These are phyloP conservation scores for Orientallactaga sibirica DNA, from an alignment of 2,797 vertebrate genomes.

Conservation along the genomic window DNA sequence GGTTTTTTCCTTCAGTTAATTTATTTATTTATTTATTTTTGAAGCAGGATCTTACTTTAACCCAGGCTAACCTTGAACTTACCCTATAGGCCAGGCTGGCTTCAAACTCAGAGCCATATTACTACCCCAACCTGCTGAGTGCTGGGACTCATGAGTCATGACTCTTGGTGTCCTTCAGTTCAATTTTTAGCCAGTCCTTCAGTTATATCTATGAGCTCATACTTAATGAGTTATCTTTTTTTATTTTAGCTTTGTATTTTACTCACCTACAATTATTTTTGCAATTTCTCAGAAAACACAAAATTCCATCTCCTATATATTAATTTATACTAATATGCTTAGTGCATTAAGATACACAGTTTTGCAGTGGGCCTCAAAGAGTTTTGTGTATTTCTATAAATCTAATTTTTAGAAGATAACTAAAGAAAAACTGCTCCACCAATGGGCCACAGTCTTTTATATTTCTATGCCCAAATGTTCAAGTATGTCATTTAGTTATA, in stretches of 20 bases:
- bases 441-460: not conserved
- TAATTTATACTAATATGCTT: not conserved
- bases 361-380: slow-evolving; percentile 10
- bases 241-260: slow-evolving; percentile 35
- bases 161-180: not conserved
- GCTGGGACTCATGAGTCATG: no score
- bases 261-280: slow-evolving; percentile 62
- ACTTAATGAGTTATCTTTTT: slow-evolving; percentile 45
- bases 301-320: slow-evolving; percentile 11
- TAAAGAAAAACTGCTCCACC: not conserved
- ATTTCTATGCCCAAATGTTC: not conserved
- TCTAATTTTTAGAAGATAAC: not conserved
- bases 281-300: slow-evolving; percentile 35
- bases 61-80: no score
- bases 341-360: not conserved
- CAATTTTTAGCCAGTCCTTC: slow-evolving; percentile 23
- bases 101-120: no score
- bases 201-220: not conserved
- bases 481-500: not conserved
- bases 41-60: no score
- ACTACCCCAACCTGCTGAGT: no score
- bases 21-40: no score
- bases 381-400: slow-evolving; percentile 42
- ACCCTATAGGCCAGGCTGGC: no score
- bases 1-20: no score